Base-by-base conservation (phyloP, 2,113 vertebrate genomes). In the Anseranas semipalmata region DNA sequence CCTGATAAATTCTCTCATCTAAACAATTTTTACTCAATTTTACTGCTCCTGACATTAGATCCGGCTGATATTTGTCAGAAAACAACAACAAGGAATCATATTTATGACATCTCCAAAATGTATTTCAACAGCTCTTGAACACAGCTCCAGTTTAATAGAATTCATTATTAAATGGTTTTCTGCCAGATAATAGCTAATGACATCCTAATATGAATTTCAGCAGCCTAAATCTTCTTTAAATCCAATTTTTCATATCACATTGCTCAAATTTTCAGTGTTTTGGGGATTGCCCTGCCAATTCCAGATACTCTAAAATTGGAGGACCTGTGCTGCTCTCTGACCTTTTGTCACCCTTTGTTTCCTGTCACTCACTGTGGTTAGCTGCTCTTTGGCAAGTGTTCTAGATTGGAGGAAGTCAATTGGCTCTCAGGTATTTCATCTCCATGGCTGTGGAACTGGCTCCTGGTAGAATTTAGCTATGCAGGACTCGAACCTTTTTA, bases 121-220 rank as follows among this genome's bases (percentile, higher is more conserved):
- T 25, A 45, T 63, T 77, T 94, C 63, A 93, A 66, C 45, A 91
- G 55, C 35, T 48, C 30, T 91, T 91, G 41, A 93, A 24, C 37
- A 65, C 27, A 72, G 65, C 53, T 95, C 21, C 46, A 66, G 48
- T 76, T 93, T 76, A 86, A 79, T 14, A 73, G n/a, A 76, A 91
- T 79, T 91, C 66, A 92, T 85, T 95, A 72, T 82, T 85, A 87
- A 79, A 80, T 60, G 19, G 2, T 75, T 92, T 94, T 83, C 62
- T 72, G 30, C 6, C 15, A 35, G 19, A 43, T 68, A 88, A 85
- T 55, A 89, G 67, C 32, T 85, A 87, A 85, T 87, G 66, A 62
- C 48, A 79, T 62, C 58, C 39, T 82, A 76, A 78, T 63, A 83
- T 1, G 5, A 85, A 87, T 87, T 83, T 78, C 71, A 96, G 46